A percentile compares a stretch with the other conserved stretches of the same genome.
These are phyloP conservation scores for Spatula clypeata DNA, from an alignment of 2,797 vertebrate species.

Conservation along the genomic window DNA sequence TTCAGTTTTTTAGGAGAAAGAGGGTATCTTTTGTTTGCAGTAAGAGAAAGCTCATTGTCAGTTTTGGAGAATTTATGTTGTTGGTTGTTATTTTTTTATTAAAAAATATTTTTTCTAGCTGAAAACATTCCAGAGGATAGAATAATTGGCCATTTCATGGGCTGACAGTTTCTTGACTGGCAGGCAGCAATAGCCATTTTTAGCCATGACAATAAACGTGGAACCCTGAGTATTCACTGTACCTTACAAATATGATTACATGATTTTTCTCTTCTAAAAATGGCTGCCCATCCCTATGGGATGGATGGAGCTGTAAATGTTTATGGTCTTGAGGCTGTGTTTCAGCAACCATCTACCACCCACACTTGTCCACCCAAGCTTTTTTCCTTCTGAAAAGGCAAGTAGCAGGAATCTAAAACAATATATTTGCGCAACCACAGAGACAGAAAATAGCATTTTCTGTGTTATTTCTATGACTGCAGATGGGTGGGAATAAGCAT, in stretches of 20 bases:
- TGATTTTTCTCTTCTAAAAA: background rate
- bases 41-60: background rate
- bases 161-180: background rate
- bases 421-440: background rate
- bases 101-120: background rate
- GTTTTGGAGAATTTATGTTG: background rate
- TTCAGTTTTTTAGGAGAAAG: background rate
- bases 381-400: background rate
- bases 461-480: background rate
- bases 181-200: background rate
- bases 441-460: conserved; percentile 18
- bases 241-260: background rate
- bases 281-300: rapidly evolving
- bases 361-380: background rate
- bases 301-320: background rate
- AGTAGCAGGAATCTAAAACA: background rate
- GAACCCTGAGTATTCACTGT: background rate
- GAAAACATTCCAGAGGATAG: background rate
- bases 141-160: background rate
- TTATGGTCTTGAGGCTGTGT: background rate
- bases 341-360: background rate
- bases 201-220: background rate
- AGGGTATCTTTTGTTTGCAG: background rate
- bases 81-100: background rate
- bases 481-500: background rate